These are phyloP conservation scores for Phasianus colchicus DNA, from an alignment of 2,113 vertebrate genomes.

Conservation along the genomic window DNA sequence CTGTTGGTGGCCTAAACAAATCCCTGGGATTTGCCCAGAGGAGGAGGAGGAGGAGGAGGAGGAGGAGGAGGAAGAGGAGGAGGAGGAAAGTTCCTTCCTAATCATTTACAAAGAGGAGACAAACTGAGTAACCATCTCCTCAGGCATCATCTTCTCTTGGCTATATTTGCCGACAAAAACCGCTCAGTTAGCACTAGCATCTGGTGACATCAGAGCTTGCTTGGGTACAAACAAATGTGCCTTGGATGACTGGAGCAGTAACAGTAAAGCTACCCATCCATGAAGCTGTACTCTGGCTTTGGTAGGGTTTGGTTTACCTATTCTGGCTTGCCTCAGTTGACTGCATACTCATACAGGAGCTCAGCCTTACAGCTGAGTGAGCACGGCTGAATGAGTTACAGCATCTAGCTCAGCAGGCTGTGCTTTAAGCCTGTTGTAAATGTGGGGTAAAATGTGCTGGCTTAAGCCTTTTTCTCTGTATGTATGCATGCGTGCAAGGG, in stretches of 20 bases:
- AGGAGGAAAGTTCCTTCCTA: background rate
- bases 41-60: background rate
- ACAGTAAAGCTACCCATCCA: background rate
- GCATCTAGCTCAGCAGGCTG: background rate
- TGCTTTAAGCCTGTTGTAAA: background rate
- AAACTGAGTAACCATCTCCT: background rate
- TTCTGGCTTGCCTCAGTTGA: background rate
- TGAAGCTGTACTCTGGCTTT: background rate
- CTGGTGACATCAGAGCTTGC: background rate
- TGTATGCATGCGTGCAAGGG: background rate
- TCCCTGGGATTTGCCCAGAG: background rate
- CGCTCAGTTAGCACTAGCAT: background rate
- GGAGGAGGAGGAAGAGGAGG: background rate
- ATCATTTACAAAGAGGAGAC: background rate
- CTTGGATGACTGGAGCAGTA: background rate
- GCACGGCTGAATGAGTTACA: background rate
- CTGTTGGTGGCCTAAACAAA: background rate
- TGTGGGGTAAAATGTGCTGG: background rate
- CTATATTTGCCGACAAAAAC: background rate
- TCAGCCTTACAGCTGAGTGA: background rate
- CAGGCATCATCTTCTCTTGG: background rate
- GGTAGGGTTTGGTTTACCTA: background rate
- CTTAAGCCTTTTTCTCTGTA: conserved; percentile 23
- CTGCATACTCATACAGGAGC: background rate
- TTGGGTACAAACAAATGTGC: background rate